Evolutionary conservation across 2,888 invertebrate genomes (phyloP), one percentile per base, ranked within the genome.

Genomic region (Dasypogon diadema): DNA sequence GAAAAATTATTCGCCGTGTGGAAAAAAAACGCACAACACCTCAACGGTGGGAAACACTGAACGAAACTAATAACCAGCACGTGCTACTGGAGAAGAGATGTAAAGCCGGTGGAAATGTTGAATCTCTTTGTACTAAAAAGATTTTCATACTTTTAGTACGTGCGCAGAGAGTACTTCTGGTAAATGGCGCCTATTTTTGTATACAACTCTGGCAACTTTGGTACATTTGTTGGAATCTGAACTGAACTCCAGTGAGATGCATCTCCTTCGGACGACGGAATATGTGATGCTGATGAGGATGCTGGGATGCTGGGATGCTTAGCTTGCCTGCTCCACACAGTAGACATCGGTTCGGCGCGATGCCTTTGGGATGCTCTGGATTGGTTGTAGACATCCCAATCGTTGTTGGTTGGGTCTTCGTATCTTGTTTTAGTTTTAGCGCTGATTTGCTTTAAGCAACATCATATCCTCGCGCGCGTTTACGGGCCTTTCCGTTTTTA

Each of bases 361-460:
- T 58, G 30, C 60, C 26, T 74, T 58, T 70, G 51, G 70, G 54
- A 70, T 70, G 70, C 54, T 70, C 34, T 70, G 70, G 70, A 70
- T 70, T 70, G 70, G 70, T 70, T 34, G 70, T 54, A 34, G 54
- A 70, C 54, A 70, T 70, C 70, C 70, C 54, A 30, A 12, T 54
- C 34, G 70, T 37, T 70, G 51, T 60, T 74, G 58, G 58, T 48
- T 74, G 58, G 30, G 12, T 46, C 48, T 42, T 42, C 48, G 46
- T 74, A 24, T 18, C 46, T 51, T 56, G 48, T 78, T 65, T 65
- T 77, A 80, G 79, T 80, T 80, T 78, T 72, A 77, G 79, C 79
- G 79, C 75, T 77, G 79, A 75, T 78, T 79, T 78, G 79, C 79
- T 79, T 79, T 75, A 79, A 78, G 80, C 79, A 80, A 78, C 79